Conservation (phyloP, 2,113 vertebrate genomes). For the Sclerurus mexicanus region DNA sequence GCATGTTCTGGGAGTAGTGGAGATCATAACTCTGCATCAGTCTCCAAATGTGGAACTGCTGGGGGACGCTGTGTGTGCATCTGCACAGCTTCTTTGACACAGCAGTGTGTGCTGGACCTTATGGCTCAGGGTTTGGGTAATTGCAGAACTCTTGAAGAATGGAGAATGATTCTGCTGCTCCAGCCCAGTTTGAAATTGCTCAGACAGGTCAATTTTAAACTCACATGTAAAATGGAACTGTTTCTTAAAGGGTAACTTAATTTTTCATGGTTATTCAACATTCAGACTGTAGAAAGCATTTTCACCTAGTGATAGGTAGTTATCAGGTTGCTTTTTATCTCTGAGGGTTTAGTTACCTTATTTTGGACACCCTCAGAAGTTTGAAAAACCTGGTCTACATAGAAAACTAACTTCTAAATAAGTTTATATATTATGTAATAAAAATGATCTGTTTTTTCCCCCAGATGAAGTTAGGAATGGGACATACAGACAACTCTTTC, state of each 20-base stretch:
- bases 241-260: not conserved
- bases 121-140: not conserved
- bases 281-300: not conserved
- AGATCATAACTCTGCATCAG: not conserved
- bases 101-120: not conserved
- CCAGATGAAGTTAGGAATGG: constrained; percentile 84
- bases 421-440: not conserved
- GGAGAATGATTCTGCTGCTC: not conserved
- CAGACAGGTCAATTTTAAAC: not conserved
- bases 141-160: not conserved
- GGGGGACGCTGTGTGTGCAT: not conserved
- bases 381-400: not conserved
- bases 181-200: not conserved
- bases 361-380: not conserved
- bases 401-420: not conserved
- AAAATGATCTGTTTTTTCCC: not conserved
- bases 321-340: not conserved
- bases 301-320: not conserved
- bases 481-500: constrained; percentile 81
- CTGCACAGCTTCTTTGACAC: not conserved
- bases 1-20: not conserved
- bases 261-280: not conserved
- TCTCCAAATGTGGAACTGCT: not conserved
- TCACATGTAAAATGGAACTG: not conserved
- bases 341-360: not conserved